Conservation (phyloP, 2,888 invertebrate genomes). For the Melinaea marsaeus region DNA sequence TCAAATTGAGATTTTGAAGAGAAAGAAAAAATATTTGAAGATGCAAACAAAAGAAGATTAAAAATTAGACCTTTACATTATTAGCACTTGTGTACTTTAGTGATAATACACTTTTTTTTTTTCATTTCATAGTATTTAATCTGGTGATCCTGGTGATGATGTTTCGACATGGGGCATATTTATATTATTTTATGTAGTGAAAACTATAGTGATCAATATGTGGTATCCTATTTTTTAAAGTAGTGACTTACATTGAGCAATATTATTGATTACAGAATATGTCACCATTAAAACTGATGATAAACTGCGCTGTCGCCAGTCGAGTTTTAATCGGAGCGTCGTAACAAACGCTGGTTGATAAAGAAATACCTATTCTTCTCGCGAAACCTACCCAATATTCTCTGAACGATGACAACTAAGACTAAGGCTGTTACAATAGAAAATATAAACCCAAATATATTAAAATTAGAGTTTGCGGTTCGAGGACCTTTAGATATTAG, state of each 20-base stretch:
- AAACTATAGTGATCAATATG: constrained; percentile 2
- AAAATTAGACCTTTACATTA: no score
- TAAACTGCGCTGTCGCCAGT: constrained; percentile 52
- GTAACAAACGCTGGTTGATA: constrained; percentile 37
- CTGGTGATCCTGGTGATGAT: no score
- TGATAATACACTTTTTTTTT: no score
- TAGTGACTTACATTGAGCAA: constrained; percentile 54
- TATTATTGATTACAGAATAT: constrained; percentile 57
- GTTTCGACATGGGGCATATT: not conserved
- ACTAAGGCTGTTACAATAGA: constrained; percentile 73
- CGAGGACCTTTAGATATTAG: constrained; percentile 96
- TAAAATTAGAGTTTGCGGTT: constrained; percentile 97
- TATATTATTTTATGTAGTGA: not conserved
- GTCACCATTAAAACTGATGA: constrained; percentile 60
- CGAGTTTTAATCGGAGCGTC: constrained; percentile 48
- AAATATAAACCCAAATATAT: constrained; percentile 93
- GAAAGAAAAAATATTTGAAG: no score
- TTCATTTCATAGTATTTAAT: no score
- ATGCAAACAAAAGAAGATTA: no score
- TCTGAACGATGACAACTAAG: constrained; percentile 47
- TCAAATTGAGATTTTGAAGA: no score
- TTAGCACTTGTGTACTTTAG: no score
- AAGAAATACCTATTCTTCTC: constrained; percentile 24
- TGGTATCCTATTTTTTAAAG: constrained; percentile 18
- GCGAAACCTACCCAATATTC: constrained; percentile 25